A percentile compares a stretch with the other conserved stretches of the same genome.
phyloP scores from a whole-genome alignment of 1,140 invertebrate genomes.

The Bombus balteatus region DNA sequence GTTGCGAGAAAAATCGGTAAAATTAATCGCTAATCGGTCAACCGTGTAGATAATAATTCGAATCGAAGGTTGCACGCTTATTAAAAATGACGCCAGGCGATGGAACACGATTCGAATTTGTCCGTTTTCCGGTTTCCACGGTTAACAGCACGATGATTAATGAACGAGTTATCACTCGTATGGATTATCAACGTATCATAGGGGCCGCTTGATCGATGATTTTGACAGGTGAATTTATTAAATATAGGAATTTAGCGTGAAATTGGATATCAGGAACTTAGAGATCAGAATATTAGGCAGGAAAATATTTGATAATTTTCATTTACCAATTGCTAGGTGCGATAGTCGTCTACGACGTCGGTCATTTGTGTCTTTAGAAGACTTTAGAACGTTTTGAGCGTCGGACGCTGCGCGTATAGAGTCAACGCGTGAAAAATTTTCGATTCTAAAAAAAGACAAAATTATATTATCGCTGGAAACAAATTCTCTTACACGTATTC shows the following conservation, averaged over 20 bases:
- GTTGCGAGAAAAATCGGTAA: neutral
- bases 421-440: too few relatives aligned
- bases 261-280: accelerated
- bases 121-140: neutral
- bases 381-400: too few relatives aligned
- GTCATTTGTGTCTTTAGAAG: too few relatives aligned
- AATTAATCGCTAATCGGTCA: constrained; percentile 5
- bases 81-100: neutral
- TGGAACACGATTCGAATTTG: neutral
- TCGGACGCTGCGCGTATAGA: too few relatives aligned
- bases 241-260: neutral
- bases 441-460: too few relatives aligned
- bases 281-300: too few relatives aligned
- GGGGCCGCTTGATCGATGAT: neutral
- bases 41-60: neutral
- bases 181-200: too few relatives aligned
- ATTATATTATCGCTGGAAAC: too few relatives aligned
- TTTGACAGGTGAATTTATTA: neutral
- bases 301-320: too few relatives aligned
- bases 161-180: neutral
- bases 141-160: neutral
- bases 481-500: too few relatives aligned
- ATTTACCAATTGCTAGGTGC: too few relatives aligned
- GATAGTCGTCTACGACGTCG: too few relatives aligned
- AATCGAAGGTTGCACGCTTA: neutral